Evolutionary conservation across 1,140 invertebrate species (phyloP).

Genomic region (Panulirus ornatus): DNA sequence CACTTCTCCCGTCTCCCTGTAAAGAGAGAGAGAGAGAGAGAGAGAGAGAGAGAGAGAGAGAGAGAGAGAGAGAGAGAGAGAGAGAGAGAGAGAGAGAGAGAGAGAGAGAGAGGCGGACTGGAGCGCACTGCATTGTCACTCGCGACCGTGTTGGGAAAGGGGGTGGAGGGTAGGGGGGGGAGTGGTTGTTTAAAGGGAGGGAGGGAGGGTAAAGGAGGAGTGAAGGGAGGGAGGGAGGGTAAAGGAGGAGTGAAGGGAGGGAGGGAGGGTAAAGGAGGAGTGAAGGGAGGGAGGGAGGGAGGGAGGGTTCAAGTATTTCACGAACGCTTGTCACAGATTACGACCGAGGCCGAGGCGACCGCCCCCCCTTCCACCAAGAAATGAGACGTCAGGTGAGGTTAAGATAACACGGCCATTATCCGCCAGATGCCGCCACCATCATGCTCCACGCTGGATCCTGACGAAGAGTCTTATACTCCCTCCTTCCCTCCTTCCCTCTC

Average conservation of each 20-base stretch:
- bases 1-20: no score
- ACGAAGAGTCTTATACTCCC: no score
- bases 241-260: background rate
- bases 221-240: no score
- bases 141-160: no score
- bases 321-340: conserved; percentile 31
- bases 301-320: background rate
- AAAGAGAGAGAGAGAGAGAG: no score
- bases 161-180: background rate
- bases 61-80: background rate
- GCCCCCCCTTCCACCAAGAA: conserved; percentile 17
- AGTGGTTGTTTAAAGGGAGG: background rate
- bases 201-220: background rate
- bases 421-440: no score
- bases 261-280: background rate
- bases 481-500: no score
- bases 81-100: no score
- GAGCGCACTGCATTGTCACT: background rate
- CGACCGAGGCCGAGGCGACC: background rate
- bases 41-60: no score
- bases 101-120: no score
- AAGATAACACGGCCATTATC: conserved; percentile 35
- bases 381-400: conserved; percentile 61
- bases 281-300: background rate
- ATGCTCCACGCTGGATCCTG: background rate